phyloP scores from a whole-genome alignment of 1,140 invertebrate species.

The Ips typographus region DNA sequence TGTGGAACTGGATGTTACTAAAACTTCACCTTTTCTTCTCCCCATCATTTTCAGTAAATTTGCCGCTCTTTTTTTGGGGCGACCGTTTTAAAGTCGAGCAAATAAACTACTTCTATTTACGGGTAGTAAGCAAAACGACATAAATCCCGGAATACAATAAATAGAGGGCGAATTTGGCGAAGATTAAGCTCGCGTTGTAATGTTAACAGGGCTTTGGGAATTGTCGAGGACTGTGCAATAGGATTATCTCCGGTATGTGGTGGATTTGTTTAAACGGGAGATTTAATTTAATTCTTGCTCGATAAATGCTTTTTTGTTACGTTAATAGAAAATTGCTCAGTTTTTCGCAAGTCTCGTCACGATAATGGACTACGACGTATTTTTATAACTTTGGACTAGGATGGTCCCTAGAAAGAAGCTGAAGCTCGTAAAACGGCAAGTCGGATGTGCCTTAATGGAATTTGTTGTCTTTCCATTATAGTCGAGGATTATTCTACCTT shows the following conservation, averaged over 20 bases:
- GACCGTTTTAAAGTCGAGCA: neutral
- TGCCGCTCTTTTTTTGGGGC: neutral
- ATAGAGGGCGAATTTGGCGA: neutral
- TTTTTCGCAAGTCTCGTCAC: neutral
- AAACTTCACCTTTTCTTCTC: no score
- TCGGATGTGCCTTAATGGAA: neutral
- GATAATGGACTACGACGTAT: neutral
- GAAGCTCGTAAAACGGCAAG: neutral
- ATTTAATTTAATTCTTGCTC: neutral
- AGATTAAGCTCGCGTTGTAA: neutral
- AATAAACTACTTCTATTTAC: neutral
- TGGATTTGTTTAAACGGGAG: constrained; percentile 11
- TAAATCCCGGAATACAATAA: constrained; percentile 4
- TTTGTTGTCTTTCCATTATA: constrained; percentile 5
- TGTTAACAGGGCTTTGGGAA: constrained; percentile 15
- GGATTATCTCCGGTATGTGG: constrained; percentile 11
- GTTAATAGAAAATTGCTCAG: no score
- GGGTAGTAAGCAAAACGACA: neutral
- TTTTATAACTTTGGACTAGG: no score
- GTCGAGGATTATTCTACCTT: neutral
- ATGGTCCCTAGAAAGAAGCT: no score
- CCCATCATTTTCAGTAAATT: no score
- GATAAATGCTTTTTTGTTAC: neutral
- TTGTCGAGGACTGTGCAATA: constrained; percentile 8
- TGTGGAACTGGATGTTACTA: no score